Conservation (phyloP, 2,113 vertebrate species). For the Hirundichthys speculiger region DNA sequence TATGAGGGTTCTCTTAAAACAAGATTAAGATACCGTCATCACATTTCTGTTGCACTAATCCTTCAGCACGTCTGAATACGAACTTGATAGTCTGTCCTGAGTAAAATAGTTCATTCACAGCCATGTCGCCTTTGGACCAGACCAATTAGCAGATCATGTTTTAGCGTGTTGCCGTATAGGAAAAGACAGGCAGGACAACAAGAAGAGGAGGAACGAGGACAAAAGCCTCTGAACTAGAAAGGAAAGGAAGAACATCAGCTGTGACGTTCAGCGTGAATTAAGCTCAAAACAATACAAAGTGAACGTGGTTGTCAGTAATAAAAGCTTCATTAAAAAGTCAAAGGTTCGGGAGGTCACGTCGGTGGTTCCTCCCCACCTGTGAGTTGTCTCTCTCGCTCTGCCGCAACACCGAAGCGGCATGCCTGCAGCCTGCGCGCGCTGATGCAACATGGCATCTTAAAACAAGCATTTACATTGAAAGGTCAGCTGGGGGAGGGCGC, state of each 20-base stretch:
- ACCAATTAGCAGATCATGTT: conserved; percentile 2
- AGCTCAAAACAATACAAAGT: conserved; percentile 60
- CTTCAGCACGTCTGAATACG: too few species aligned
- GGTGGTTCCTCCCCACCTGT: conserved; percentile 65
- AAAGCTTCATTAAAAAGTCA: conserved; percentile 75
- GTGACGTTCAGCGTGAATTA: conserved; percentile 54
- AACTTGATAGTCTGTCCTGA: too few species aligned
- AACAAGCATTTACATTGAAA: conserved; percentile 79
- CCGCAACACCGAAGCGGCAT: conserved; percentile 53
- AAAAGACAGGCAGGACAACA: conserved; percentile 4
- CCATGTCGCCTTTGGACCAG: background rate
- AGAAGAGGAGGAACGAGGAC: background rate
- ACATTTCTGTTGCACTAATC: too few species aligned
- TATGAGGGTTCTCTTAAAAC: too few species aligned
- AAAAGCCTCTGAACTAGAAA: conserved; percentile 3
- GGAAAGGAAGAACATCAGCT: conserved; percentile 5
- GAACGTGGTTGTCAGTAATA: conserved; percentile 65
- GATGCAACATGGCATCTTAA: conserved; percentile 78
- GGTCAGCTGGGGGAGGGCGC: conserved; percentile 71
- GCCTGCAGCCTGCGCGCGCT: conserved; percentile 51
- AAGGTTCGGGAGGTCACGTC: conserved; percentile 66
- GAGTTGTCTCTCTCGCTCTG: conserved; percentile 63
- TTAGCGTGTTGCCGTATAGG: background rate
- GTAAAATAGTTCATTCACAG: background rate
- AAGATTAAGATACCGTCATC: too few species aligned